Evolutionary conservation across 2,797 vertebrate genomes (phyloP), one percentile per base, ranked within the genome.

Genomic region (Tauraco hartlaubi): DNA sequence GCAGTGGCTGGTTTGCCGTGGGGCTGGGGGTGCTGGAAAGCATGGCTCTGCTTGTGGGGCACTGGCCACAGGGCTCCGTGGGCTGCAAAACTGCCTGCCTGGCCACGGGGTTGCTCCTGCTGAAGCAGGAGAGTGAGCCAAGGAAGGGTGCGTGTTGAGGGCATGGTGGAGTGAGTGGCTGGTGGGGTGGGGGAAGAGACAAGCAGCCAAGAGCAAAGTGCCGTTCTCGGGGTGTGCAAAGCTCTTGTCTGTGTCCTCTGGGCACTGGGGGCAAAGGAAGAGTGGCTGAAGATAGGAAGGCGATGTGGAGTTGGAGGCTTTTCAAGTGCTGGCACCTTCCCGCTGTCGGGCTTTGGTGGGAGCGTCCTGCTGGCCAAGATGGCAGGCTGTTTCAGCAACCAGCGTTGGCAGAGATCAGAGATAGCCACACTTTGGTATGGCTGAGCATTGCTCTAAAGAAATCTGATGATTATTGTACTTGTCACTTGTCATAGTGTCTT

Each of bases 81-180:
- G 37, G 33, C 64, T 58, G 23, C 4, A 5, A 29, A 61, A 28
- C 14, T 4, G 7, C 54, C 9, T 44, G 25, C 29, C 29, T 11
- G 10, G 66, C 49, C 6, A 4, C 0, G 14, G 23, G 28, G 7
- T 31, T 64, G 49, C n/a, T 86, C 12, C 74, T 59, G 61, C 25
- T 22, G 55, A 41, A 29, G 48, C 5, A 43, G 31, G 5, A 58
- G 44, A 43, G 29, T 6, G 37, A 83, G 43, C 15, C 55, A 41
- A 35, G 43, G 75, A 58, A 26, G 9, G 37, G 52, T 25, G 93
- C 4, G 7, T 2, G 1, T 63, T 19, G 74, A 48, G 44, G 33
- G 12, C 6, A 23, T 0, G 2, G 12, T 9, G 21, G 15, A 35
- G 11, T 0, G 4, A 77, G 69, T 0, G 1, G 9, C 26, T 67